A percentile compares a stretch with the other conserved stretches of the same genome.
Evolutionary conservation across 2,797 vertebrate species (phyloP).

Genomic region (Rhinogobio ventralis): DNA sequence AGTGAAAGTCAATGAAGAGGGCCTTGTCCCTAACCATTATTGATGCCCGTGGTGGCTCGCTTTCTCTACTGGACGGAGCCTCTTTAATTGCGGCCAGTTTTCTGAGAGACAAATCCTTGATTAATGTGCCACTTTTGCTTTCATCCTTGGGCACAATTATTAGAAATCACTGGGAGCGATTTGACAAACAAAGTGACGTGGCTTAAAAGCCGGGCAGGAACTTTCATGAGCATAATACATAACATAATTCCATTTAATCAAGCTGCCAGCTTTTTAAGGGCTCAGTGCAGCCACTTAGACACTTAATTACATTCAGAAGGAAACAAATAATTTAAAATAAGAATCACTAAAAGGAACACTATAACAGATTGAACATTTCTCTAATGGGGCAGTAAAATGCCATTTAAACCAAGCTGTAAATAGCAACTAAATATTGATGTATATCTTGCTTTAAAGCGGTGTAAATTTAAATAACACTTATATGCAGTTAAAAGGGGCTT

Average conservation of each 20-base stretch:
- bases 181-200: slow-evolving; percentile 70
- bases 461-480: slow-evolving; percentile 56
- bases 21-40: slow-evolving; percentile 75
- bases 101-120: slow-evolving; percentile 70
- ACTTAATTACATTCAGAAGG: slow-evolving; percentile 69
- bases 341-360: slow-evolving; percentile 53
- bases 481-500: slow-evolving; percentile 65
- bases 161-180: slow-evolving; percentile 73
- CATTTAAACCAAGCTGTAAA: slow-evolving; percentile 37
- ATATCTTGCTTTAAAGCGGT: slow-evolving; percentile 24
- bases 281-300: slow-evolving; percentile 68
- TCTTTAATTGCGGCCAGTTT: slow-evolving; percentile 40
- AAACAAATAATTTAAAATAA: slow-evolving; percentile 61
- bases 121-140: slow-evolving; percentile 73
- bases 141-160: slow-evolving; percentile 69
- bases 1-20: slow-evolving; percentile 67
- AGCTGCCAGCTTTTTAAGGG: slow-evolving; percentile 60
- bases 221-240: slow-evolving; percentile 66
- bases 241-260: slow-evolving; percentile 69
- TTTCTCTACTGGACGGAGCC: slow-evolving; percentile 57
- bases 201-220: slow-evolving; percentile 65
- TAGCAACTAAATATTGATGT: slow-evolving; percentile 44
- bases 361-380: slow-evolving; percentile 51
- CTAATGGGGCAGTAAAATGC: slow-evolving; percentile 58
- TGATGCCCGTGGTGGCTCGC: slow-evolving; percentile 70